A percentile compares a stretch with the other conserved stretches of the same genome.
These are phyloP conservation scores for Karalla daura DNA, from an alignment of 2,797 vertebrate genomes.

Conservation along the genomic window DNA sequence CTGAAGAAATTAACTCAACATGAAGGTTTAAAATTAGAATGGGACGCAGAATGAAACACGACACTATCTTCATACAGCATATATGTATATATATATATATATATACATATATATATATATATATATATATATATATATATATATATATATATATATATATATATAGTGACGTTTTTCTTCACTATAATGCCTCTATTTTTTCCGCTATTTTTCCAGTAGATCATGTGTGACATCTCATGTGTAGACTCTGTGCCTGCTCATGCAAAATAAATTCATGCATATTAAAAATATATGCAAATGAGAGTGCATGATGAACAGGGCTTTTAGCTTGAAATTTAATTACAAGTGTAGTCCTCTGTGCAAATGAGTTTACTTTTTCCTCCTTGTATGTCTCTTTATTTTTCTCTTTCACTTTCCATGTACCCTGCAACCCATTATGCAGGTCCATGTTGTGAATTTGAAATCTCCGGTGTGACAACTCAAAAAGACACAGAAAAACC, in stretches of 20 bases:
- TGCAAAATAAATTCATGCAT: conserved; percentile 84
- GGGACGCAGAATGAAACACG: conserved; percentile 13
- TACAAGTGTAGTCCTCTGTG: conserved; percentile 73
- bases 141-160: too few relatives aligned
- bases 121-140: too few relatives aligned
- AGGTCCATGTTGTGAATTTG: conserved; percentile 65
- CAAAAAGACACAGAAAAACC: conserved; percentile 23
- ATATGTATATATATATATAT: too few relatives aligned
- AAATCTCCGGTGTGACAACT: conserved; percentile 64
- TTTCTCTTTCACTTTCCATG: conserved; percentile 56
- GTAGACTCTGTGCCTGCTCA: conserved; percentile 67
- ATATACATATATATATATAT: too few relatives aligned
- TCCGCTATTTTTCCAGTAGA: conserved; percentile 30
- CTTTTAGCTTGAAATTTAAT: conserved; percentile 85
- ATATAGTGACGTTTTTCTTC: too few relatives aligned
- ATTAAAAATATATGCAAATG: conserved; percentile 82
- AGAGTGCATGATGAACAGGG: conserved; percentile 78
- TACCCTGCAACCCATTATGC: conserved; percentile 65
- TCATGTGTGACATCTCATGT: conserved; percentile 62
- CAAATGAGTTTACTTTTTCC: conserved; percentile 78
- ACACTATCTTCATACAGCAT: too few relatives aligned
- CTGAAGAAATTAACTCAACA: conserved; percentile 16
- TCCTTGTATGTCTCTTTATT: conserved; percentile 36
- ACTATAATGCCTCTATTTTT: conserved; percentile 4
- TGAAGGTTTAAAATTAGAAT: conserved; percentile 6